Conservation (phyloP, 1,140 invertebrate species). For the Aphelenchoides besseyi region DNA sequence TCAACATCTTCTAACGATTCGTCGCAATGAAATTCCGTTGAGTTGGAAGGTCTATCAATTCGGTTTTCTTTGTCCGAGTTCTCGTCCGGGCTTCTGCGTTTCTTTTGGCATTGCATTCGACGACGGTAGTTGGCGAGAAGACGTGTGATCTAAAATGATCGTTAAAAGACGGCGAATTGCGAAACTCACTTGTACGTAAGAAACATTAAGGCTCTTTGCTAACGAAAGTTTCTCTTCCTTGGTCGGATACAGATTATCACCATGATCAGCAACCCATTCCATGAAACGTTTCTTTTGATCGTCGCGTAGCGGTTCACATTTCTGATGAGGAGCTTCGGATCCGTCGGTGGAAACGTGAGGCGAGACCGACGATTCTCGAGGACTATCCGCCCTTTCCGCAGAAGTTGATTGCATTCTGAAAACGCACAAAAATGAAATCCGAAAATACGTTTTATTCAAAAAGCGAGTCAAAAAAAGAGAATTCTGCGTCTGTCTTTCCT, state of each 20-base stretch:
- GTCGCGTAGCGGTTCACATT: background rate
- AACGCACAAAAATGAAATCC: no score
- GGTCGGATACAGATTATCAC: background rate
- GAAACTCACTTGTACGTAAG: constrained; percentile 8
- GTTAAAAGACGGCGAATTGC: background rate
- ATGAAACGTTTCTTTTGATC: background rate
- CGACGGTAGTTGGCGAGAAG: constrained; percentile 6
- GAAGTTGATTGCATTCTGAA: no score
- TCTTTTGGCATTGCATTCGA: background rate
- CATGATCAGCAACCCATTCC: background rate
- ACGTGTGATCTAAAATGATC: background rate
- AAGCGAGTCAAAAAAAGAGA: no score
- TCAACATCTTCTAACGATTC: background rate
- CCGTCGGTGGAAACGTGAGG: no score
- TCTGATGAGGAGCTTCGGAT: no score
- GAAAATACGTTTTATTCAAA: no score
- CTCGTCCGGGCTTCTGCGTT: background rate
- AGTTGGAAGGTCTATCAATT: background rate
- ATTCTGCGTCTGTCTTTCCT: no score
- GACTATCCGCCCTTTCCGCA: no score
- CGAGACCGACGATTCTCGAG: no score
- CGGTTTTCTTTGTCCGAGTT: constrained; percentile 5
- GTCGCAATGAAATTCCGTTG: background rate
- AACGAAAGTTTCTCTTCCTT: background rate
- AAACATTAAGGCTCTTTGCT: background rate